Evolutionary conservation across 2,888 invertebrate species (phyloP).

Genomic region (Pilophorus perplexus): DNA sequence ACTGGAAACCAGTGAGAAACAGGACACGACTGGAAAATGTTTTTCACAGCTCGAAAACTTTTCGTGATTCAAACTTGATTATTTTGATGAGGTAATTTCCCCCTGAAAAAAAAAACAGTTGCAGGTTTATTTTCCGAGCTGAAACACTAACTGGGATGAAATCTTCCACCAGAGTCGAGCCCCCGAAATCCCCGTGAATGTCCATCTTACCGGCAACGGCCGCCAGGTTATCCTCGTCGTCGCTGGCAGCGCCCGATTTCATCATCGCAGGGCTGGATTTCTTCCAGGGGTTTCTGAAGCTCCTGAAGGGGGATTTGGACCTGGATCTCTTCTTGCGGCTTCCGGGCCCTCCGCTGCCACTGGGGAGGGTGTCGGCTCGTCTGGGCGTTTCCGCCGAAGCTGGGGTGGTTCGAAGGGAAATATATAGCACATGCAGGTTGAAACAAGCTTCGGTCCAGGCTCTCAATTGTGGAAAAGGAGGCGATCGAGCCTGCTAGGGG

Average conservation of each 20-base stretch:
- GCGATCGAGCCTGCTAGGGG: too few species aligned
- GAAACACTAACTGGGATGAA: too few species aligned
- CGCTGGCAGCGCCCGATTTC: slow-evolving; percentile 65
- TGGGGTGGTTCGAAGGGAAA: slow-evolving; percentile 9
- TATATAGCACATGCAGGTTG: slow-evolving; percentile 29
- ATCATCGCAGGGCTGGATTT: slow-evolving; percentile 55
- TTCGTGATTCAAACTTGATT: too few species aligned
- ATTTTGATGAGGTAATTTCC: too few species aligned
- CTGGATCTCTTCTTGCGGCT: slow-evolving; percentile 69
- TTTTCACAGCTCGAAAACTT: too few species aligned
- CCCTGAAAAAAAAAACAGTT: too few species aligned
- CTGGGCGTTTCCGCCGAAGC: slow-evolving; percentile 29
- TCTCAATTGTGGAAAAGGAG: not conserved
- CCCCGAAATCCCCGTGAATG: too few species aligned
- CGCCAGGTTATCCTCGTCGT: slow-evolving; percentile 71
- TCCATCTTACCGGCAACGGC: slow-evolving; percentile 46
- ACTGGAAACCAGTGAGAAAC: too few species aligned
- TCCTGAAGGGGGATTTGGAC: slow-evolving; percentile 91
- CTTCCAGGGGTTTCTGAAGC: slow-evolving; percentile 76
- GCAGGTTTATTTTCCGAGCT: too few species aligned
- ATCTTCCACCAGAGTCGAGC: too few species aligned
- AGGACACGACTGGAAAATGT: too few species aligned
- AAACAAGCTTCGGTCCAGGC: not conserved
- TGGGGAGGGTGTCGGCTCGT: slow-evolving; percentile 28
- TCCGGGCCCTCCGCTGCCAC: slow-evolving; percentile 27